Conservation (phyloP, 1,140 invertebrate genomes). For the Ostrea edulis region DNA sequence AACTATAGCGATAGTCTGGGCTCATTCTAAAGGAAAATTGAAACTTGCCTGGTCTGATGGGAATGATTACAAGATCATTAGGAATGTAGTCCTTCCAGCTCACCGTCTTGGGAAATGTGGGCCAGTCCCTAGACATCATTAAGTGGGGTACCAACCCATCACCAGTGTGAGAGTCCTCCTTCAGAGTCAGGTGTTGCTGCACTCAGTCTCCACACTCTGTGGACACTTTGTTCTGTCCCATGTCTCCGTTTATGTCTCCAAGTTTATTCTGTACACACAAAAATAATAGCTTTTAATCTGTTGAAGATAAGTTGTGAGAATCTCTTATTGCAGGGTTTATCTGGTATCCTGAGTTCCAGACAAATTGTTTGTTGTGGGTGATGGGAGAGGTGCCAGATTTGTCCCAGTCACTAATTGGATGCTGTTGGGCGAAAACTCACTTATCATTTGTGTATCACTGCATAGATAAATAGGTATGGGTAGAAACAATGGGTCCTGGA, state of each 20-base stretch:
- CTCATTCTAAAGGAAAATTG: neutral
- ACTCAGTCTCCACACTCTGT: neutral
- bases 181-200: neutral
- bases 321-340: conserved; percentile 5
- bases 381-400: conserved; percentile 18
- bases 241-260: neutral
- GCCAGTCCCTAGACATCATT: neutral
- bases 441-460: neutral
- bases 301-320: neutral
- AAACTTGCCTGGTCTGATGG: neutral
- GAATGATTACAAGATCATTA: neutral
- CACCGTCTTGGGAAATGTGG: neutral
- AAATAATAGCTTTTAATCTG: conserved; percentile 14
- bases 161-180: neutral
- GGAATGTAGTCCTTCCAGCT: neutral
- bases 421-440: neutral
- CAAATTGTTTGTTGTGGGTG: neutral
- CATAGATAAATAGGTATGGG: conserved; percentile 8
- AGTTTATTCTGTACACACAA: neutral
- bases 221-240: neutral
- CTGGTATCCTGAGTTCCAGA: conserved; percentile 13
- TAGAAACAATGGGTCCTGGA: neutral
- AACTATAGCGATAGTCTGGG: too few species aligned
- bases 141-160: neutral
- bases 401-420: conserved; percentile 6